Percentiles rank a stretch among this genome's conserved stretches.
These are phyloP conservation scores for Leiothrix lutea DNA, from an alignment of 2,113 vertebrate species.

Conservation along the genomic window DNA sequence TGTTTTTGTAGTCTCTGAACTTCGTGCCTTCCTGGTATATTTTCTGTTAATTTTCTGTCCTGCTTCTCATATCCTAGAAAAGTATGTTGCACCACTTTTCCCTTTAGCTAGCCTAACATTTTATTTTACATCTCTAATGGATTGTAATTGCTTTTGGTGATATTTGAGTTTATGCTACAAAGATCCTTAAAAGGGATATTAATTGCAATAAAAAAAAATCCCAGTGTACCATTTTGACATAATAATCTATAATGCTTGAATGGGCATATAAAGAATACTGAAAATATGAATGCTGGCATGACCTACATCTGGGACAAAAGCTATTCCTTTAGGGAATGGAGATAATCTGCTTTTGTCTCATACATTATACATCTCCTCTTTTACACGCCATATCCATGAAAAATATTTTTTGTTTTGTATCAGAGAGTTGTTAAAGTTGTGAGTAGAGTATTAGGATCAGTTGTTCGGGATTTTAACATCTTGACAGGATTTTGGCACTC, in stretches of 20 bases:
- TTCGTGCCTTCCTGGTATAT: background rate
- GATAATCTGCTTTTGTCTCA: slow-evolving; percentile 60
- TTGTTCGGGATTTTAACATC: background rate
- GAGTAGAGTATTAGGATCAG: background rate
- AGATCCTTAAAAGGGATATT: slow-evolving; percentile 46
- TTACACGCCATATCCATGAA: slow-evolving; percentile 24
- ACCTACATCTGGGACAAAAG: slow-evolving; percentile 61
- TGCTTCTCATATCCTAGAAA: background rate
- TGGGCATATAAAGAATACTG: slow-evolving; percentile 33
- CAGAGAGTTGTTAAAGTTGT: background rate
- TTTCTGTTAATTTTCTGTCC: slow-evolving; percentile 37
- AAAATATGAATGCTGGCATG: slow-evolving; percentile 46
- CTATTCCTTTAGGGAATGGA: slow-evolving; percentile 46
- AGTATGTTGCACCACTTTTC: background rate
- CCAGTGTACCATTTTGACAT: slow-evolving; percentile 38
- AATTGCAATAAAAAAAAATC: slow-evolving; percentile 62
- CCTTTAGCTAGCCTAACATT: background rate
- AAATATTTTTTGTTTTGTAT: slow-evolving; percentile 21
- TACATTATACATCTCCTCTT: slow-evolving; percentile 36
- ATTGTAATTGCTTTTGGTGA: slow-evolving; percentile 52
- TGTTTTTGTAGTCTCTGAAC: background rate
- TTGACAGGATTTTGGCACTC: background rate
- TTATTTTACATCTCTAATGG: slow-evolving; percentile 19
- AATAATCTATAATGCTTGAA: slow-evolving; percentile 59
- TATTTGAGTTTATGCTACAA: slow-evolving; percentile 39